Conservation (phyloP, 2,797 vertebrate species). For the Channa striata region DNA sequence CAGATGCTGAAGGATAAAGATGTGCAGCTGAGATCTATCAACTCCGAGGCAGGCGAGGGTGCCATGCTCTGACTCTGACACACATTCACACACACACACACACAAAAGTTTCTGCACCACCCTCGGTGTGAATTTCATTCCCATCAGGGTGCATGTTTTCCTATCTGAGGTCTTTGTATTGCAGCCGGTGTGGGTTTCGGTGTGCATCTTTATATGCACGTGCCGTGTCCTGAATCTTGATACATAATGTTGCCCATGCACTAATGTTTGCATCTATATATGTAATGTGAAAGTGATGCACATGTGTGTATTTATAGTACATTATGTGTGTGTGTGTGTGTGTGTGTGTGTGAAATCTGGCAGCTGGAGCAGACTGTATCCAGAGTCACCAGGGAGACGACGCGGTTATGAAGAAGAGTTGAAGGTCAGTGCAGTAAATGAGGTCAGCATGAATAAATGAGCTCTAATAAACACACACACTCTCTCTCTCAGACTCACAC, state of each 20-base stretch:
- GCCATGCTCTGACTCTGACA: slow-evolving; percentile 44
- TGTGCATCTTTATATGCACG: not conserved
- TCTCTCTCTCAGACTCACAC: slow-evolving; percentile 37
- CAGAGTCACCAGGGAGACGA: slow-evolving; percentile 73
- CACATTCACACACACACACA: slow-evolving; percentile 42
- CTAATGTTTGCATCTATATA: slow-evolving; percentile 41
- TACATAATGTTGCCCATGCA: slow-evolving; percentile 22
- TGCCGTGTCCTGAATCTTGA: slow-evolving; percentile 28
- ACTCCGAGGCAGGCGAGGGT: slow-evolving; percentile 61
- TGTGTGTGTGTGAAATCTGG: slow-evolving; percentile 48
- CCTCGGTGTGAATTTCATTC: slow-evolving; percentile 67
- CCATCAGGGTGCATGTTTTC: slow-evolving; percentile 68
- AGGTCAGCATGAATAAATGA: slow-evolving; percentile 79
- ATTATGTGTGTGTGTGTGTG: slow-evolving; percentile 1
- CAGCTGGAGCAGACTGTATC: slow-evolving; percentile 74
- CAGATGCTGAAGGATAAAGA: slow-evolving; percentile 72
- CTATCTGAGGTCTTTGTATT: slow-evolving; percentile 57
- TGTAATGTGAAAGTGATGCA: slow-evolving; percentile 10
- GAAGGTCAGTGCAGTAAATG: slow-evolving; percentile 81
- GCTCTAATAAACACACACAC: slow-evolving; percentile 60
- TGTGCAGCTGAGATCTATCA: slow-evolving; percentile 69
- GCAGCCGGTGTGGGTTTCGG: slow-evolving; percentile 12
- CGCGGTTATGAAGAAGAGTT: slow-evolving; percentile 77
- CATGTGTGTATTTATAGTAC: not conserved
- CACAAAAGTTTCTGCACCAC: slow-evolving; percentile 38